phyloP scores from a whole-genome alignment of 2,888 invertebrate species.

The Nebria brevicollis region DNA sequence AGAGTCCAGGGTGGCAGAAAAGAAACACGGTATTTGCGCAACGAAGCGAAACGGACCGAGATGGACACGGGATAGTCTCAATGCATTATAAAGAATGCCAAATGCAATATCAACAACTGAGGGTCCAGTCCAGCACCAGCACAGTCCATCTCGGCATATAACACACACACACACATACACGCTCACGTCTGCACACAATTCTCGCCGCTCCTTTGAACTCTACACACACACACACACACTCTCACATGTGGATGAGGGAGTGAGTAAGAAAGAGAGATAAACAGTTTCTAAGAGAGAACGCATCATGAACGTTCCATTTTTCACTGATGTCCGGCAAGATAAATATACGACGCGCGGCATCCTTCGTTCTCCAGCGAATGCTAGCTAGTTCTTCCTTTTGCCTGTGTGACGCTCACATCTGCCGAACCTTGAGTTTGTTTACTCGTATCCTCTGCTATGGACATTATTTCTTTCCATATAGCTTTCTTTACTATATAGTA shows the following conservation, averaged over 20 bases:
- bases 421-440: constrained; percentile 39
- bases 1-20: not conserved
- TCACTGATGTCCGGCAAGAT: constrained; percentile 46
- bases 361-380: not conserved
- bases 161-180: not conserved
- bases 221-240: not conserved
- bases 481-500: too few relatives aligned
- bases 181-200: not conserved
- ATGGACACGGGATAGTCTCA: constrained; percentile 53
- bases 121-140: not conserved
- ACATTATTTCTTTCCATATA: not conserved
- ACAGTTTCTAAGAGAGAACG: constrained; percentile 14
- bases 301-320: constrained; percentile 32
- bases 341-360: constrained; percentile 32
- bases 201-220: constrained; percentile 15
- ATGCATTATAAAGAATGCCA: constrained; percentile 66
- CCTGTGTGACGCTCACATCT: constrained; percentile 23
- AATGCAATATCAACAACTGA: constrained; percentile 61
- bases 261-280: constrained; percentile 1
- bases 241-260: not conserved
- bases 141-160: too few relatives aligned
- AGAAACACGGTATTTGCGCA: constrained; percentile 40
- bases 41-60: constrained; percentile 19
- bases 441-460: constrained; percentile 6
- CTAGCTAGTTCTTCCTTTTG: not conserved